A percentile compares a stretch with the other conserved stretches of the same genome.
phyloP scores from a whole-genome alignment of 2,113 vertebrate species.

The Sorex fumeus region DNA sequence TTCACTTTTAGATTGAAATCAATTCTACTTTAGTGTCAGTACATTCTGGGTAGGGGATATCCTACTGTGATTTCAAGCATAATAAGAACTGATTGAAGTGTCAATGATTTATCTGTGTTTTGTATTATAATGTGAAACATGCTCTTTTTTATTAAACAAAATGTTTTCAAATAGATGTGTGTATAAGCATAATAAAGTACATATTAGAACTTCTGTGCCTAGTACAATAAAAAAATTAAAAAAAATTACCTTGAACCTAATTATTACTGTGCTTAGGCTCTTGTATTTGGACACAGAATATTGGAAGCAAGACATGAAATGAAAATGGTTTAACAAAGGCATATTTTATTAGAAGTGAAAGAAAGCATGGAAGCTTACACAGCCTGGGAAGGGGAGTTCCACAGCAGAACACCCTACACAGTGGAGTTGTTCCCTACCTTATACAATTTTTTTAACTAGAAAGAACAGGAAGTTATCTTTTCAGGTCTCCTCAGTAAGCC shows the following conservation, averaged over 20 bases:
- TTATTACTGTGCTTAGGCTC: neutral
- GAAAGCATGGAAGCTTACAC: no score
- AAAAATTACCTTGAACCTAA: conserved; percentile 10
- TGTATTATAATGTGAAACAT: conserved; percentile 84
- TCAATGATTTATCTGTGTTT: conserved; percentile 86
- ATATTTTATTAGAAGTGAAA: no score
- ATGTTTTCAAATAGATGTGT: conserved; percentile 72
- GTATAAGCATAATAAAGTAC: conserved; percentile 60
- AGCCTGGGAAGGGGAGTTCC: no score
- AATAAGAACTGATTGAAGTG: conserved; percentile 88
- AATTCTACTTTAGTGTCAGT: conserved; percentile 83
- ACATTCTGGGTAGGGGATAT: conserved; percentile 77
- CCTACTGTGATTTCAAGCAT: conserved; percentile 79
- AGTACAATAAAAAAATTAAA: conserved; percentile 50
- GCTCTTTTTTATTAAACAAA: conserved; percentile 81
- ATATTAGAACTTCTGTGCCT: conserved; percentile 58
- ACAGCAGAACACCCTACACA: no score
- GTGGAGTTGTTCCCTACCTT: no score
- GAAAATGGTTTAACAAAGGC: no score
- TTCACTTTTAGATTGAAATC: conserved; percentile 81
- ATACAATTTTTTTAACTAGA: no score
- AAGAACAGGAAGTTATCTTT: no score
- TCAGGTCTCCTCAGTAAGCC: no score
- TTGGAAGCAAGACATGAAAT: no score
- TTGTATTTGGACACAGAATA: no score